Base-by-base conservation (phyloP, 2,113 vertebrate genomes). In the Chascanopsetta lugubris region DNA sequence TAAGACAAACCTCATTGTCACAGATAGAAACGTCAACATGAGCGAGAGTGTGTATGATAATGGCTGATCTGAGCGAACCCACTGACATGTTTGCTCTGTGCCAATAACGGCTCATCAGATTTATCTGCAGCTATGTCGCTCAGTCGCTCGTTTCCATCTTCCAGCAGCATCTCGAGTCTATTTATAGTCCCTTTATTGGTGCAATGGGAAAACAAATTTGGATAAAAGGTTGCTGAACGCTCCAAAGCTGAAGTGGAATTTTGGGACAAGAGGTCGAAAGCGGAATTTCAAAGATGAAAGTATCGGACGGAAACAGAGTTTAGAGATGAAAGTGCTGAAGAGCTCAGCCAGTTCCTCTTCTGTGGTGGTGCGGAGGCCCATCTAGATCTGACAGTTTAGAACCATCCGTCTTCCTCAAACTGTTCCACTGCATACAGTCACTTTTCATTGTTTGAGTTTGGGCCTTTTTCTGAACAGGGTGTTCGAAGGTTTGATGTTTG, bases 91-190 rank as follows among this genome's bases (percentile, higher is more conserved):
- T n/a, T 34, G 30, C 66, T 69, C 43, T 68, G 40, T 55, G 64
- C 26, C 60, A 65, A 65, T 61, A 85, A 47, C 67, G 40, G 54
- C 13, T 63, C 48, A 54, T 76, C 42, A 48, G 21, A 25, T 15
- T 25, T 50, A 42, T 63, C 65, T 72, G 32, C 25, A 69, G 20
- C 29, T 9, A 64, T 74, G 62, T 62, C 34, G 30, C 55, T 54
- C 15, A 7, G 15, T 59, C 66, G 24, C n/a, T 59, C 66, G 24
- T 53, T 76, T 64, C 53, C 54, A 48, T 59, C 68, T 60, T 50
- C 30, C 51, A 50, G 48, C 24, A 59, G 48, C 46, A 68, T 65
- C 13, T 56, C 30, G 56, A 34, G 21, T 17, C 46, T 81, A 61
- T 81, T 73, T 70, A 63, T 64, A 53, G 27, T 26, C 4, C 18